Conservation (phyloP, 2,888 invertebrate genomes). For the Amaurobius ferox region DNA sequence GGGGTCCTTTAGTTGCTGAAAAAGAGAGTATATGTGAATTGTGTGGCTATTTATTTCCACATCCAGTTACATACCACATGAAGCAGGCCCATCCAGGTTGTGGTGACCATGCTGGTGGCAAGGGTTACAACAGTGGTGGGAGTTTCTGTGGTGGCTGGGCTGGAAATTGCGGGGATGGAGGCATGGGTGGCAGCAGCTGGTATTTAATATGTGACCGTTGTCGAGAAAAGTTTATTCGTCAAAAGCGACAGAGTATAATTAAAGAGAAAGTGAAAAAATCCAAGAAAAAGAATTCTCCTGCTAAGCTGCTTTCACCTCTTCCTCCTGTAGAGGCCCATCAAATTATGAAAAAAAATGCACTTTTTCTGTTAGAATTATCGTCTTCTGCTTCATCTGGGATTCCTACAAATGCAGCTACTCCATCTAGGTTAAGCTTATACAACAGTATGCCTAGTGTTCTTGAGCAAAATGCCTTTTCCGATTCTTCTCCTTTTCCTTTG, state of each 20-base stretch:
- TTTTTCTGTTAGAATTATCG: slow-evolving; percentile 92
- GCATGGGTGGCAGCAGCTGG: slow-evolving; percentile 87
- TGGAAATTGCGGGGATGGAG: slow-evolving; percentile 91
- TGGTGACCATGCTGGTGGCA: slow-evolving; percentile 88
- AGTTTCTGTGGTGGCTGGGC: slow-evolving; percentile 92
- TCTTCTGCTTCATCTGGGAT: slow-evolving; percentile 81
- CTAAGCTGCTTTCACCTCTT: slow-evolving; percentile 76
- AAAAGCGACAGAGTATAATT: slow-evolving; percentile 72
- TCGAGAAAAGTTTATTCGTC: slow-evolving; percentile 85
- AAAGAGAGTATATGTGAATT: slow-evolving; percentile 86
- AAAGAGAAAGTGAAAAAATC: slow-evolving; percentile 75
- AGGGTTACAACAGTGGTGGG: slow-evolving; percentile 94
- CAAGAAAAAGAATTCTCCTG: slow-evolving; percentile 73
- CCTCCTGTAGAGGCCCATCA: slow-evolving; percentile 81
- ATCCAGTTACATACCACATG: slow-evolving; percentile 94
- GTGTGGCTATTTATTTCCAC: slow-evolving; percentile 83
- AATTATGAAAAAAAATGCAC: slow-evolving; percentile 93
- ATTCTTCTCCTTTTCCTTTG: slow-evolving; percentile 77
- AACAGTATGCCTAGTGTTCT: slow-evolving; percentile 80
- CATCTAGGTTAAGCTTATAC: slow-evolving; percentile 66
- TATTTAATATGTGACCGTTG: slow-evolving; percentile 95
- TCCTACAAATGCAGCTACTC: slow-evolving; percentile 71
- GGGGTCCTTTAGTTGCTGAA: slow-evolving; percentile 74
- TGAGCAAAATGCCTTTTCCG: slow-evolving; percentile 76
- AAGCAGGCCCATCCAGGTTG: slow-evolving; percentile 93